Evolutionary conservation across 2,888 invertebrate species (phyloP).

Genomic region (Drosophila setosimentum): DNA sequence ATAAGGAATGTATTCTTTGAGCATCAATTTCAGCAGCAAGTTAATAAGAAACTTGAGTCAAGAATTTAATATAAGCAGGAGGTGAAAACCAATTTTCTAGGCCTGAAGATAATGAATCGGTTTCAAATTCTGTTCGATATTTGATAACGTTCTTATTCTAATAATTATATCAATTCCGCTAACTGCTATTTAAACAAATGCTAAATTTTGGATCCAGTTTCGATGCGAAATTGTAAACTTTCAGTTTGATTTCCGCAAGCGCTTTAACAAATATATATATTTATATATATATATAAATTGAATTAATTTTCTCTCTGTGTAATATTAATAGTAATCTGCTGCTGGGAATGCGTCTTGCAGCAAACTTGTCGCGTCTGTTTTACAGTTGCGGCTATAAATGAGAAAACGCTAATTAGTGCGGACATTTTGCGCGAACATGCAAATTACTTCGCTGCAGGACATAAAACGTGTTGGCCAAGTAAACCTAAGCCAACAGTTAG

Average conservation of each 20-base stretch:
- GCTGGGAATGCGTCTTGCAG: constrained; percentile 28
- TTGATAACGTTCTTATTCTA: no score
- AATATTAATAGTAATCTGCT: constrained; percentile 63
- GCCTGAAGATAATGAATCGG: neutral
- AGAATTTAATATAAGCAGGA: neutral
- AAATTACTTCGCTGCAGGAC: constrained; percentile 77
- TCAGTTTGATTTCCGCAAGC: neutral
- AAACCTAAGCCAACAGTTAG: no score
- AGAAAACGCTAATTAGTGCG: constrained; percentile 75
- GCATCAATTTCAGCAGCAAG: neutral
- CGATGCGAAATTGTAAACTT: neutral
- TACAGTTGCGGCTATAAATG: constrained; percentile 37
- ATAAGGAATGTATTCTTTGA: no score
- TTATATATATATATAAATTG: no score
- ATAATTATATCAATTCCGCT: neutral
- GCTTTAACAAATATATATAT: no score
- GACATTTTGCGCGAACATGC: constrained; percentile 73
- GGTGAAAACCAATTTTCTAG: neutral
- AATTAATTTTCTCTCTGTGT: neutral
- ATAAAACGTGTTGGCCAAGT: constrained; percentile 47
- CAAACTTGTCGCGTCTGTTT: constrained; percentile 28
- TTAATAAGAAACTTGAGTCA: neutral
- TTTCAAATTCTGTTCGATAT: no score
- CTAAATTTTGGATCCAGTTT: neutral
- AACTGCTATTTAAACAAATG: neutral